phyloP scores from a whole-genome alignment of 92 coral and sea anemone genomes.

The Porites evermanni region DNA sequence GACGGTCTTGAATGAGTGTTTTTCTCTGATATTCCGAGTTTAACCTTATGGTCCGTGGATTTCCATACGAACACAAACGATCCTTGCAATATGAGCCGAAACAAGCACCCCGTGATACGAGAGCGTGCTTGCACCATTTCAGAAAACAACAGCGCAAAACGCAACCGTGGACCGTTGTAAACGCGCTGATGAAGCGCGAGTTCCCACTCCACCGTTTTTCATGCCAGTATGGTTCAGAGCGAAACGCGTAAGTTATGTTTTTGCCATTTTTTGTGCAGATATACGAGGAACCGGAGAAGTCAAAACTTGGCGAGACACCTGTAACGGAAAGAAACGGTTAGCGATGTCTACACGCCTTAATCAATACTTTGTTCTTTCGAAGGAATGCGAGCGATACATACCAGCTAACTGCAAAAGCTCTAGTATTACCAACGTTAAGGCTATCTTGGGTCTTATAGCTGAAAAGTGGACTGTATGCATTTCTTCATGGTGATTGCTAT shows the following conservation, averaged over 20 bases:
- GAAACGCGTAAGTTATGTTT: conserved; percentile 1
- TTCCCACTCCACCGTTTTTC: neutral
- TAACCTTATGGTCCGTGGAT: neutral
- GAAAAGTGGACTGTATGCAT: conserved; percentile 63
- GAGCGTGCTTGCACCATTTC: conserved; percentile 82
- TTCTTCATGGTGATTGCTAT: conserved; percentile 67
- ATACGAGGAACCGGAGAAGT: conserved; percentile 18
- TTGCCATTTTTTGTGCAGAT: conserved; percentile 24
- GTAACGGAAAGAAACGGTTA: conserved; percentile 4
- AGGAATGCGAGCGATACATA: conserved; percentile 26
- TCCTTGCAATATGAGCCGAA: conserved; percentile 54
- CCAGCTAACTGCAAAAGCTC: conserved; percentile 50
- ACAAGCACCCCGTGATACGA: conserved; percentile 59
- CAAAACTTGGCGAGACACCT: conserved; percentile 39
- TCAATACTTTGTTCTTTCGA: neutral
- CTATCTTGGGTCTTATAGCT: conserved; percentile 42
- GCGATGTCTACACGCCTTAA: neutral
- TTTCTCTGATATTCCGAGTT: too few relatives aligned
- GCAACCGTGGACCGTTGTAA: conserved; percentile 54
- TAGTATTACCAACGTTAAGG: conserved; percentile 19
- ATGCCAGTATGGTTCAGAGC: neutral
- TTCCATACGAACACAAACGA: neutral
- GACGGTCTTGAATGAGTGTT: neutral
- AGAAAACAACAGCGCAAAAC: conserved; percentile 78
- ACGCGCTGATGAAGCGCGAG: conserved; percentile 12